phyloP scores from a whole-genome alignment of 2,113 vertebrate species.

The Antechinus stuartii region DNA sequence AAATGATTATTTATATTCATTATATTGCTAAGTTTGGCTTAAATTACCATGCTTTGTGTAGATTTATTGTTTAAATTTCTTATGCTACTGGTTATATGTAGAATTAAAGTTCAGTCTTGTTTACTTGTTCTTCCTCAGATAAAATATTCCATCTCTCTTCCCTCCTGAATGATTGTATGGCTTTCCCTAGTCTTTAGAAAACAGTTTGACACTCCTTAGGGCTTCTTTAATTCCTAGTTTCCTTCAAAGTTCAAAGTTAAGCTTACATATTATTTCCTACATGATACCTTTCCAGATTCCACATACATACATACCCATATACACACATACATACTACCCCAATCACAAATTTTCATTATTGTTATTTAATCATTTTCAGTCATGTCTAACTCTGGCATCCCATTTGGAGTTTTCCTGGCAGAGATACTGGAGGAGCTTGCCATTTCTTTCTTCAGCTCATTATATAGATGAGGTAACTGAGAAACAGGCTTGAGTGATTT shows the following conservation, averaged over 20 bases:
- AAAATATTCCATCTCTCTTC: neutral
- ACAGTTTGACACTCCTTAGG: neutral
- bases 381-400: neutral
- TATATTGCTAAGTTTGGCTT: neutral
- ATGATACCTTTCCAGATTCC: neutral
- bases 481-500: neutral
- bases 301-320: no score
- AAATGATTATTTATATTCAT: neutral
- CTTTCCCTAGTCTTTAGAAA: neutral
- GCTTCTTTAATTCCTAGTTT: neutral
- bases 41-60: neutral
- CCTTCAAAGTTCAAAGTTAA: neutral
- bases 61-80: neutral
- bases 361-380: neutral
- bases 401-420: neutral
- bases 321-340: no score
- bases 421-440: neutral
- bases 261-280: no score
- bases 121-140: neutral
- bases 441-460: neutral
- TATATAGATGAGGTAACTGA: neutral
- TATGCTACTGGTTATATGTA: neutral
- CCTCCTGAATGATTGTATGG: neutral
- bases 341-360: neutral
- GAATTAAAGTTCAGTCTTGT: neutral